Evolutionary conservation across 2,113 vertebrate genomes (phyloP).

Genomic region (Syngnathus floridae): DNA sequence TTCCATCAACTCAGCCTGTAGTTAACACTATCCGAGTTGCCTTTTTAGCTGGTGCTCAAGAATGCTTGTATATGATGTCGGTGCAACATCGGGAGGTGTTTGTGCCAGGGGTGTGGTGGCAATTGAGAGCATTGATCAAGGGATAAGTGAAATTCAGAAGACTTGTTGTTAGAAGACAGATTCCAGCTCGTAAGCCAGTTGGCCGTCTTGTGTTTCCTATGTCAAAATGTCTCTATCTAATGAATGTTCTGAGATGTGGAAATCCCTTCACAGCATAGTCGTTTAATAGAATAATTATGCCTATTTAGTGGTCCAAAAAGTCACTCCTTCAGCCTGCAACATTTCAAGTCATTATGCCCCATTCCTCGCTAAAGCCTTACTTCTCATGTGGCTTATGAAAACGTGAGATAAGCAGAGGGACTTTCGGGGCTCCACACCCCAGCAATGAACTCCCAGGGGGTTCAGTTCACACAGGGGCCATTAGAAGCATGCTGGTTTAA

Average conservation of each 20-base stretch:
- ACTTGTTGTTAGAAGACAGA: slow-evolving; percentile 31
- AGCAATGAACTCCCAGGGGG: slow-evolving; percentile 48
- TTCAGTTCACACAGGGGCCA: slow-evolving; percentile 62
- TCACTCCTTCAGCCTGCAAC: slow-evolving; percentile 8
- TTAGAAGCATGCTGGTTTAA: slow-evolving; percentile 55
- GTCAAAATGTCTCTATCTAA: slow-evolving; percentile 19
- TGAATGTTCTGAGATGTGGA: slow-evolving; percentile 18
- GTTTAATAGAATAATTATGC: slow-evolving; percentile 5
- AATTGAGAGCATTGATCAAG: slow-evolving; percentile 40
- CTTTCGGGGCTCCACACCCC: slow-evolving; percentile 22
- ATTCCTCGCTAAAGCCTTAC: not conserved
- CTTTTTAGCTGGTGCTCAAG: slow-evolving; percentile 46
- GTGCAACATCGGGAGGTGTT: slow-evolving; percentile 24
- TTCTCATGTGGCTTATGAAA: slow-evolving; percentile 49
- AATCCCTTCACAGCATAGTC: slow-evolving; percentile 1
- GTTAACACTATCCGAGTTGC: slow-evolving; percentile 43
- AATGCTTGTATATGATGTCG: slow-evolving; percentile 47
- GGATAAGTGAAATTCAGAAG: slow-evolving; percentile 43
- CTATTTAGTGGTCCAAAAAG: slow-evolving; percentile 24
- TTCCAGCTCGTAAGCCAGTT: slow-evolving; percentile 23
- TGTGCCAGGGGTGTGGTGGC: slow-evolving; percentile 32
- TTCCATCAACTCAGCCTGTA: slow-evolving; percentile 40
- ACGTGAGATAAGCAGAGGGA: slow-evolving; percentile 51
- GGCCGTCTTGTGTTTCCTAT: slow-evolving; percentile 8
- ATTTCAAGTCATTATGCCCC: slow-evolving; percentile 35